Evolutionary conservation across 2,797 vertebrate genomes (phyloP).

Genomic region (Varecia variegata): DNA sequence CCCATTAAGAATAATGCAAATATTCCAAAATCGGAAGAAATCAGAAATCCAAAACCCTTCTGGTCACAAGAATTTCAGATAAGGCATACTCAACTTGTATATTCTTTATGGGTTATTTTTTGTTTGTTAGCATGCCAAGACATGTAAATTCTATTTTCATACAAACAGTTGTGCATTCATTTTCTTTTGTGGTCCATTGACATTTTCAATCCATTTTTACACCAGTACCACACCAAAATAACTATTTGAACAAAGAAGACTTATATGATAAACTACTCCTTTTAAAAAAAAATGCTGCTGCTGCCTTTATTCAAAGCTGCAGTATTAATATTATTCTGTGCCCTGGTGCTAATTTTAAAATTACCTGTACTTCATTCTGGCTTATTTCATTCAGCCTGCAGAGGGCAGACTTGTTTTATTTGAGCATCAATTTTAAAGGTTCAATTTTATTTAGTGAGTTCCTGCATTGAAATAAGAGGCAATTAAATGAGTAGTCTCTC

Average conservation of each 20-base stretch:
- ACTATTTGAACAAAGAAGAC: background rate
- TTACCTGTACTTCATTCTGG: background rate
- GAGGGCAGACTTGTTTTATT: constrained; percentile 70
- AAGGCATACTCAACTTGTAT: background rate
- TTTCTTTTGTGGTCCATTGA: background rate
- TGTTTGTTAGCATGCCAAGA: background rate
- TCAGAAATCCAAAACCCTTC: background rate
- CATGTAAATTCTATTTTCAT: background rate
- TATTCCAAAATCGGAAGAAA: background rate
- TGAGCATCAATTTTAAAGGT: constrained; percentile 8
- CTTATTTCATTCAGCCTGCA: constrained; percentile 54
- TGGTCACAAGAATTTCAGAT: background rate
- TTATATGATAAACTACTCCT: background rate
- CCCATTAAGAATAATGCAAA: background rate
- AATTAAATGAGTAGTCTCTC: constrained; percentile 1
- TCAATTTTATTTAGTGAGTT: constrained; percentile 7
- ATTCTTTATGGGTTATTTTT: background rate
- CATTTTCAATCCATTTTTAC: background rate
- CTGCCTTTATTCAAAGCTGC: background rate
- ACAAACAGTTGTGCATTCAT: background rate
- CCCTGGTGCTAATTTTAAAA: background rate
- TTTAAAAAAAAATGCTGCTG: background rate
- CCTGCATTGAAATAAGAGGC: constrained; percentile 8
- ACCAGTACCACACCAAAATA: background rate
- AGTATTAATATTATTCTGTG: background rate